phyloP scores from a whole-genome alignment of 2,888 invertebrate genomes.

The Ophion obscuratus region DNA sequence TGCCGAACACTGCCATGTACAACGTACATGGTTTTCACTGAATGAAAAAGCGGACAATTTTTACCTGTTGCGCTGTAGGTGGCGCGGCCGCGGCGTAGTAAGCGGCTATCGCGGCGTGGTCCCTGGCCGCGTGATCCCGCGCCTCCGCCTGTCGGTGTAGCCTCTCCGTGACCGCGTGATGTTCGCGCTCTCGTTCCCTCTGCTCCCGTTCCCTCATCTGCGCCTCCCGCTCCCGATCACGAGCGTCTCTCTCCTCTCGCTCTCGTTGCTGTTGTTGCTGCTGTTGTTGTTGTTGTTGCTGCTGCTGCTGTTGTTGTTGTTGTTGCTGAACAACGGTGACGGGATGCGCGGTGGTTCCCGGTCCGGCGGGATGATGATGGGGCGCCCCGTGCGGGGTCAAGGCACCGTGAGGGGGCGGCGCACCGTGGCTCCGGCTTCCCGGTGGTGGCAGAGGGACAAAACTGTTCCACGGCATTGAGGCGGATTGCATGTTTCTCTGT shows the following conservation, averaged over 20 bases:
- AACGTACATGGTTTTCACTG: too few species aligned
- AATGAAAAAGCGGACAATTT: neutral
- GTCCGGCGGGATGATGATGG: slow-evolving; percentile 79
- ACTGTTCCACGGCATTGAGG: slow-evolving; percentile 81
- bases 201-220: slow-evolving; percentile 68
- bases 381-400: slow-evolving; percentile 74
- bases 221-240: slow-evolving; percentile 68
- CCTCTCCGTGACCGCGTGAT: slow-evolving; percentile 79
- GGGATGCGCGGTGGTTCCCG: slow-evolving; percentile 72
- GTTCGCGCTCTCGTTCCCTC: slow-evolving; percentile 74
- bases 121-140: slow-evolving; percentile 79
- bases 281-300: slow-evolving; percentile 75
- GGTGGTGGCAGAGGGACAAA: slow-evolving; percentile 81
- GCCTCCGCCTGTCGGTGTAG: slow-evolving; percentile 80
- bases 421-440: slow-evolving; percentile 77
- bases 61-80: slow-evolving; percentile 80
- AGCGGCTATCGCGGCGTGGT: slow-evolving; percentile 79
- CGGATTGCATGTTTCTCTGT: slow-evolving; percentile 82
- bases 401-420: slow-evolving; percentile 74
- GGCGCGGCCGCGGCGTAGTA: slow-evolving; percentile 84
- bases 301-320: slow-evolving; percentile 68
- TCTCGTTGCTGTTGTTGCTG: slow-evolving; percentile 68
- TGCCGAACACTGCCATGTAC: too few species aligned
- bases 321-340: slow-evolving; percentile 77
- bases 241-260: slow-evolving; percentile 81